Evolutionary conservation across 2,888 invertebrate species (phyloP).

Genomic region (Phragmatobia fuliginosa): DNA sequence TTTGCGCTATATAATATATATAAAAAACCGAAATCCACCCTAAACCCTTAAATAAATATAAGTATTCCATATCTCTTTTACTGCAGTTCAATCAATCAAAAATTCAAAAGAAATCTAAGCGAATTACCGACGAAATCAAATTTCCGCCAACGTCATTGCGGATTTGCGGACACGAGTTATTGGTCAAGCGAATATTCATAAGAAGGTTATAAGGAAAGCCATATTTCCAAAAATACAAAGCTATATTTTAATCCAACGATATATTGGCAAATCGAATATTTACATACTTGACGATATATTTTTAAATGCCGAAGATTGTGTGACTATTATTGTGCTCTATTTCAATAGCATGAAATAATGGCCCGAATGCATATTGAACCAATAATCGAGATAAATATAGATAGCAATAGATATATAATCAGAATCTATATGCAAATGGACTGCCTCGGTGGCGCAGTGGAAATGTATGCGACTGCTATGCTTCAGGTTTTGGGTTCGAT

Average conservation of each 20-base stretch:
- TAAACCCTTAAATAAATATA: constrained; percentile 1
- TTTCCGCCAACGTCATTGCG: constrained; percentile 49
- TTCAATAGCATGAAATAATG: constrained; percentile 22
- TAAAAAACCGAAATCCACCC: neutral
- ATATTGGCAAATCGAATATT: constrained; percentile 18
- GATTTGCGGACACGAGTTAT: constrained; percentile 42
- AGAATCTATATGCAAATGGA: too few species aligned
- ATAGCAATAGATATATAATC: too few species aligned
- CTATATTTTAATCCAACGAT: constrained; percentile 37
- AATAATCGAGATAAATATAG: too few species aligned
- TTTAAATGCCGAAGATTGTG: constrained; percentile 33
- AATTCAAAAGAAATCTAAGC: constrained; percentile 48
- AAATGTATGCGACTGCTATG: too few species aligned
- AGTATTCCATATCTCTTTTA: constrained; percentile 5
- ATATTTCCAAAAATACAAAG: constrained; percentile 45
- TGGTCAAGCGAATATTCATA: constrained; percentile 52
- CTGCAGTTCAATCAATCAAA: constrained; percentile 47
- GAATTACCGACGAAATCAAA: constrained; percentile 58
- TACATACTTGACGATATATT: constrained; percentile 33
- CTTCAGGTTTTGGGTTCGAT: too few species aligned
- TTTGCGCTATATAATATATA: neutral
- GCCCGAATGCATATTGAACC: constrained; percentile 15
- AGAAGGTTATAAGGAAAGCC: constrained; percentile 27
- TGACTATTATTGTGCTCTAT: constrained; percentile 38
- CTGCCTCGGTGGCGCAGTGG: too few species aligned